Evolutionary conservation across 1,140 invertebrate genomes (phyloP).

Genomic region (Zaprionus ghesquierei): DNA sequence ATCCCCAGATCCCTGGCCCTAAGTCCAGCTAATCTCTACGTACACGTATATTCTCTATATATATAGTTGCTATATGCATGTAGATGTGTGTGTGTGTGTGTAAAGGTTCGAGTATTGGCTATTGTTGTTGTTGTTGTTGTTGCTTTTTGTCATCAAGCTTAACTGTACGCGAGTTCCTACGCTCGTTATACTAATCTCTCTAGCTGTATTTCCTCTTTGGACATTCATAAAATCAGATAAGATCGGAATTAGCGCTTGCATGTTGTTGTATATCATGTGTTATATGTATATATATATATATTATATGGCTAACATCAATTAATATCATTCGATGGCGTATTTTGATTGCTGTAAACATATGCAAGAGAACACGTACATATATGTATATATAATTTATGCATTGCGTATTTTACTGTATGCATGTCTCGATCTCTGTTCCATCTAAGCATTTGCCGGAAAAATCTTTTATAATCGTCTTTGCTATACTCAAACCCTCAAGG

Average conservation of each 20-base stretch:
- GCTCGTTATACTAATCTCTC: not conserved
- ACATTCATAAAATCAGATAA: not conserved
- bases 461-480: not conserved
- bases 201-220: not conserved
- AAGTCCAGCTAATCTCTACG: not conserved
- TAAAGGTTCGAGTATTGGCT: not conserved
- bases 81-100: not conserved
- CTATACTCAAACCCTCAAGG: not conserved
- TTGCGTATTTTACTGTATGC: conserved; percentile 17
- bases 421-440: not conserved
- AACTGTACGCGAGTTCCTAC: not conserved
- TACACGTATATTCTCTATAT: not conserved
- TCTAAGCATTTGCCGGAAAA: not conserved
- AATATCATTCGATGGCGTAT: conserved; percentile 79
- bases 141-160: not conserved
- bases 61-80: not conserved
- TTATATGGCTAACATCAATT: conserved; percentile 76
- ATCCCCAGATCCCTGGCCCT: not conserved
- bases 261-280: not conserved
- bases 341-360: conserved; percentile 64
- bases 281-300: not conserved
- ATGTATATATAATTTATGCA: conserved; percentile 29
- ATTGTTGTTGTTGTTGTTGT: not conserved
- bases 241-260: not conserved
- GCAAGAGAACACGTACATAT: conserved; percentile 7